A percentile compares a stretch with the other conserved stretches of the same genome.
phyloP scores from a whole-genome alignment of 2,888 invertebrate genomes.

The Drosophila kambysellisi region DNA sequence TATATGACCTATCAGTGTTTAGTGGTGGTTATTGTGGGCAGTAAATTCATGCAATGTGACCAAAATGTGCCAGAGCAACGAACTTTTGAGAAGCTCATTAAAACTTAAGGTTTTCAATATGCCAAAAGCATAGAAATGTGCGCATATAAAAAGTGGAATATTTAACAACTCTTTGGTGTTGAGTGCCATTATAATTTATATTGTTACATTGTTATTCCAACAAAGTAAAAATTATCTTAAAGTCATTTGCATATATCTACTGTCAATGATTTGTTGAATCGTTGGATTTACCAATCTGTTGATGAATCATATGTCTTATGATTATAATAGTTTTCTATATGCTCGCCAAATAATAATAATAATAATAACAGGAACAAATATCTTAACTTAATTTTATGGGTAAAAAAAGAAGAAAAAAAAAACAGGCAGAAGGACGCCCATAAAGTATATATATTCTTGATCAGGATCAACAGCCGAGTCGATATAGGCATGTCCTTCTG shows the following conservation, averaged over 20 bases:
- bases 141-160: slow-evolving; percentile 61
- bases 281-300: neutral
- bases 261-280: slow-evolving; percentile 25
- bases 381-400: neutral
- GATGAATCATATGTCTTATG: slow-evolving; percentile 18
- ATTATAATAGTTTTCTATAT: neutral
- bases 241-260: slow-evolving; percentile 33
- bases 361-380: neutral
- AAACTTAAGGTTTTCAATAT: slow-evolving; percentile 32
- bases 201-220: slow-evolving; percentile 31
- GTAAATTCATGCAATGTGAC: slow-evolving; percentile 3
- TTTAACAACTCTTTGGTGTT: slow-evolving; percentile 38
- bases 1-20: slow-evolving; percentile 8
- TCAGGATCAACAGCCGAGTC: too few relatives aligned
- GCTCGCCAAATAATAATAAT: neutral
- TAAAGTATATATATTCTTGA: too few relatives aligned
- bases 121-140: slow-evolving; percentile 50
- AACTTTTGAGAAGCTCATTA: slow-evolving; percentile 54
- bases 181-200: slow-evolving; percentile 34
- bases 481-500: too few relatives aligned
- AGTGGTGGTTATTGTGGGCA: neutral
- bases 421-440: too few relatives aligned
- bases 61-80: slow-evolving; percentile 56
- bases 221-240: slow-evolving; percentile 23
- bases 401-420: too few relatives aligned